These are phyloP conservation scores for Agonopterix subpropinquella DNA, from an alignment of 2,888 invertebrate species.

Conservation along the genomic window DNA sequence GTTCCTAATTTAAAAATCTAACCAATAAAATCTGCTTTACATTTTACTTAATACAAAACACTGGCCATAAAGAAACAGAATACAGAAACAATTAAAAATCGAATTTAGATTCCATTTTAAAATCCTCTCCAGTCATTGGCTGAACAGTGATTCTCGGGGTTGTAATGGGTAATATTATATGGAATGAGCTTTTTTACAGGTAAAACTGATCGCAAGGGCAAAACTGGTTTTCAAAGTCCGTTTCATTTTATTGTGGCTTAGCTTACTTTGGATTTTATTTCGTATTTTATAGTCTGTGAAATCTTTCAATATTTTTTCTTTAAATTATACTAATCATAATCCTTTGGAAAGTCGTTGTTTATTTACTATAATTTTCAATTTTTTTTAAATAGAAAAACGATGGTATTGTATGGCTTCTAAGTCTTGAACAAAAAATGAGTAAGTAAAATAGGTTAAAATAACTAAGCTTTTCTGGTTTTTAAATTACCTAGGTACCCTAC, in stretches of 20 bases:
- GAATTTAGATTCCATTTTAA: slow-evolving; percentile 60
- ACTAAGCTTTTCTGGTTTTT: slow-evolving; percentile 23
- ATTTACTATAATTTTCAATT: no score
- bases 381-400: no score
- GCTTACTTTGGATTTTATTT: slow-evolving; percentile 56
- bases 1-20: slow-evolving; percentile 28
- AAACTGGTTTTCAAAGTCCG: slow-evolving; percentile 61
- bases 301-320: not conserved
- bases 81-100: slow-evolving; percentile 67
- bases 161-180: slow-evolving; percentile 72
- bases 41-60: slow-evolving; percentile 37
- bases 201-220: slow-evolving; percentile 58
- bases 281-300: slow-evolving; percentile 34
- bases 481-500: slow-evolving; percentile 22
- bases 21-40: slow-evolving; percentile 32
- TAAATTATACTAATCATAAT: not conserved
- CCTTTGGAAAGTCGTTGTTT: no score
- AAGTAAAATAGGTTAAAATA: slow-evolving; percentile 8
- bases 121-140: slow-evolving; percentile 58
- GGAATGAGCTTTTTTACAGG: slow-evolving; percentile 71
- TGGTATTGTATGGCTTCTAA: not conserved
- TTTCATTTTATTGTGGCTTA: slow-evolving; percentile 65
- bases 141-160: slow-evolving; percentile 63
- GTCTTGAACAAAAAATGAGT: not conserved
- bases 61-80: slow-evolving; percentile 31